Conservation (phyloP, 2,888 invertebrate species). For the Leptogaster cylindrica region DNA sequence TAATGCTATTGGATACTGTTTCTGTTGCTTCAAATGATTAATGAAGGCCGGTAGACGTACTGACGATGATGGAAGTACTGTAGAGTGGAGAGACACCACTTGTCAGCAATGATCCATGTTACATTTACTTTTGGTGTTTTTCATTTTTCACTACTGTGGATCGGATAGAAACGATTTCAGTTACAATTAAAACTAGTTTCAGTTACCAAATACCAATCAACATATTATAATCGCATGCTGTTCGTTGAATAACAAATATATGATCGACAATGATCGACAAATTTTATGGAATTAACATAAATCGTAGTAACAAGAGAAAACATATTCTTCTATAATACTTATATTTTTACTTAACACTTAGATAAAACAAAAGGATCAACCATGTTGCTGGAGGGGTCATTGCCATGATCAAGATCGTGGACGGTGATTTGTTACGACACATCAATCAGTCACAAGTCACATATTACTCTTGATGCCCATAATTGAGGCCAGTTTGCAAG, state of each 20-base stretch:
- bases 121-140: too few species aligned
- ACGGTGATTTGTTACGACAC: conserved; percentile 3
- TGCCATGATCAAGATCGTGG: not conserved
- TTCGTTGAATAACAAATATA: too few species aligned
- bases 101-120: conserved; percentile 12
- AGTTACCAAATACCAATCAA: too few species aligned
- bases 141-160: too few species aligned
- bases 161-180: too few species aligned
- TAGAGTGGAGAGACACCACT: conserved; percentile 1
- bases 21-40: conserved; percentile 1
- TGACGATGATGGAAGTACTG: not conserved
- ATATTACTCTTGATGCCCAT: not conserved
- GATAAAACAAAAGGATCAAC: not conserved
- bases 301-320: too few species aligned
- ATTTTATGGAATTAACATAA: too few species aligned
- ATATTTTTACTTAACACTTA: too few species aligned
- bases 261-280: too few species aligned
- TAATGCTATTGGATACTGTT: not conserved
- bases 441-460: conserved; percentile 6
- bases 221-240: too few species aligned
- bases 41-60: not conserved
- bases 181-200: too few species aligned
- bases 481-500: not conserved
- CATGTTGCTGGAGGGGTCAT: not conserved
- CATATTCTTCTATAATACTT: too few species aligned